phyloP scores from a whole-genome alignment of 2,797 vertebrate genomes.

The Hippoglossus hippoglossus region DNA sequence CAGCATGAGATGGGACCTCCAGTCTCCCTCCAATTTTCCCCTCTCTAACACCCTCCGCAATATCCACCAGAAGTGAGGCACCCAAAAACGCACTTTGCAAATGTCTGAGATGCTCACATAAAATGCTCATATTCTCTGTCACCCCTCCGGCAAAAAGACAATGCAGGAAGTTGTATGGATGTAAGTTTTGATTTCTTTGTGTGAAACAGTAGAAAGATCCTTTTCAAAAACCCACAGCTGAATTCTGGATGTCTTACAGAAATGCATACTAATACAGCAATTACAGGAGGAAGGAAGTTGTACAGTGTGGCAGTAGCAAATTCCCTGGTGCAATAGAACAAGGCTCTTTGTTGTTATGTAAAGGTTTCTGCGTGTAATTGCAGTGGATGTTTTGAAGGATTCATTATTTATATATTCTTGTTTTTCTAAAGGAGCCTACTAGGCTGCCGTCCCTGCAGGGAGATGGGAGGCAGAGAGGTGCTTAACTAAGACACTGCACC shows the following conservation, averaged over 20 bases:
- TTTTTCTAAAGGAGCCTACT: slow-evolving; percentile 65
- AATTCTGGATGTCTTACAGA: slow-evolving; percentile 72
- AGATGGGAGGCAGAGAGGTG: slow-evolving; percentile 62
- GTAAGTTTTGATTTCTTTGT: slow-evolving; percentile 67
- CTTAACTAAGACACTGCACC: slow-evolving; percentile 68
- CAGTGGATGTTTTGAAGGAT: slow-evolving; percentile 78
- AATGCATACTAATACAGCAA: slow-evolving; percentile 83
- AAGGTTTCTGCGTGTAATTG: slow-evolving; percentile 83
- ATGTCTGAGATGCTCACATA: slow-evolving; percentile 25
- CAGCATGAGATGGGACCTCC: slow-evolving; percentile 71
- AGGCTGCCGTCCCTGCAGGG: slow-evolving; percentile 64
- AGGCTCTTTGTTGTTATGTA: slow-evolving; percentile 84
- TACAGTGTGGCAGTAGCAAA: slow-evolving; percentile 75
- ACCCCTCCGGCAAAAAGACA: slow-evolving; percentile 49
- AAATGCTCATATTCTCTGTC: slow-evolving; percentile 36
- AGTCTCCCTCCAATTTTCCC: slow-evolving; percentile 26
- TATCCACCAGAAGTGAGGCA: slow-evolving; percentile 35
- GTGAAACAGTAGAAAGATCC: slow-evolving; percentile 58
- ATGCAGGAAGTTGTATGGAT: slow-evolving; percentile 50
- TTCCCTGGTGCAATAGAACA: slow-evolving; percentile 81
- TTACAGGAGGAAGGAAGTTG: slow-evolving; percentile 79
- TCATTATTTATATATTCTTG: slow-evolving; percentile 82
- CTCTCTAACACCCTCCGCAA: neutral
- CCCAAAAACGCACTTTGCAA: slow-evolving; percentile 43
- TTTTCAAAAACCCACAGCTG: slow-evolving; percentile 65